Base-by-base conservation (phyloP, 2,888 invertebrate genomes). In the Coleophora deauratella region DNA sequence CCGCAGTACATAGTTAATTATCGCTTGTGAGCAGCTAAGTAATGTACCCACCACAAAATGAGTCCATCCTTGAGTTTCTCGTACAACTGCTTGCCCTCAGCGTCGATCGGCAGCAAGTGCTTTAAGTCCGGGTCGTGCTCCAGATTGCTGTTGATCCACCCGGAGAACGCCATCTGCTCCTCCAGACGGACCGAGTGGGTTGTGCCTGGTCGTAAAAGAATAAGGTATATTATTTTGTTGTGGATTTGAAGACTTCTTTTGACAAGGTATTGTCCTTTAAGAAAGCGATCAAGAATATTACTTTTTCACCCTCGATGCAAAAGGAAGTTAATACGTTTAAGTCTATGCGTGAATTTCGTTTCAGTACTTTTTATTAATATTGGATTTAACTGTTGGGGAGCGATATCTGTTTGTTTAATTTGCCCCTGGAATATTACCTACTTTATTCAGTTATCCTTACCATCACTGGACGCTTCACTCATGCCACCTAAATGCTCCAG, bases 101-200 rank as follows among this genome's bases (percentile, higher is more conserved):
- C 82, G 72, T 97, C 95, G 55, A 99, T 96, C 1, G 98, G 99
- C 61, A 99, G 79, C 41, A 97, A 86, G 65, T 96, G 95, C 57
- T 91, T 90, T 27, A 98, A 89, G 73, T 99, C 98, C 0, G 93
- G 91, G 78, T 99, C 99, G 52, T 91, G 90, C 13, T 91, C 90
- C 57, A 99, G 85, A 85, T 97, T 96, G 51, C 94, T 93, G 84
- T 99, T 99, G 57, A 99, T 97, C 99, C 99, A 99, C 56, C 98
- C 97, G 40, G 98, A 96, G 86, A 99, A 99, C 31, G 99, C 99
- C 64, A 97, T 89, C 78, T 98, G 98, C 74, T 99, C 99, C 74
- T 97, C 96, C 21, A 94, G 86, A 1, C 96, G 89, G 1, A 99
- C 98, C 2, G 98, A 97, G 81, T 99, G 99, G 37, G 97, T 97